Base-by-base conservation (phyloP, 1,140 invertebrate species). In the Lucilia sericata region DNA sequence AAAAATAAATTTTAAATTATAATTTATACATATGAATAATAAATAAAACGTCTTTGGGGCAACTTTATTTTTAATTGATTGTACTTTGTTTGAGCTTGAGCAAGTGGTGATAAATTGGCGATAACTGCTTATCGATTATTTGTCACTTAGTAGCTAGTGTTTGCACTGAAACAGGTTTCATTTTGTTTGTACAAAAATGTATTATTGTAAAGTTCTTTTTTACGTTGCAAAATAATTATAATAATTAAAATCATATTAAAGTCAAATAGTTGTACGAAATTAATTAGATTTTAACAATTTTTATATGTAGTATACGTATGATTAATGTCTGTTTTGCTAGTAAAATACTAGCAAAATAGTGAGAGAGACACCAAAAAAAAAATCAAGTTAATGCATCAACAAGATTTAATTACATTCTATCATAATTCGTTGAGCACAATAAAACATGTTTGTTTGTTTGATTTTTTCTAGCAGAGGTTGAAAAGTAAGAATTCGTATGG, bases 341-440 rank as follows among this genome's bases (percentile, higher is more conserved):
- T 17, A 21, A 30, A 76, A 3, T 30, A 30, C 25, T 30, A 30
- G 25, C 3, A 60, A 60, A n/a, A n/a, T 60, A 60, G 13, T n/a
- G 55, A 17, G 55, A 60, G n/a, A n/a, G 55, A 14, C 47, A 2
- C 8, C 74, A 36, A 60, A n/a, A 70, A 51, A 65, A 30, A 85
- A 51, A 30, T 30, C 25, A 30, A 74, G 83, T 87, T 87, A 86
- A 89, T 89, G 88, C 88, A 87, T 89, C 88, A 87, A 86, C 88
- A 87, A 83, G 82, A 86, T 88, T 88, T 89, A 89, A 89, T 89
- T 89, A 86, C 87, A 88, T 89, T 89, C 86, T 84, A 88, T 87
- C 87, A 86, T 86, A 87, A 86, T 86, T 85, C 85, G 87, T 86
- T 85, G 85, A 85, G 87, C 84, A 84, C 86, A 88, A 86, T 86